Conservation (phyloP, 2,113 vertebrate species). For the Nanger granti region DNA sequence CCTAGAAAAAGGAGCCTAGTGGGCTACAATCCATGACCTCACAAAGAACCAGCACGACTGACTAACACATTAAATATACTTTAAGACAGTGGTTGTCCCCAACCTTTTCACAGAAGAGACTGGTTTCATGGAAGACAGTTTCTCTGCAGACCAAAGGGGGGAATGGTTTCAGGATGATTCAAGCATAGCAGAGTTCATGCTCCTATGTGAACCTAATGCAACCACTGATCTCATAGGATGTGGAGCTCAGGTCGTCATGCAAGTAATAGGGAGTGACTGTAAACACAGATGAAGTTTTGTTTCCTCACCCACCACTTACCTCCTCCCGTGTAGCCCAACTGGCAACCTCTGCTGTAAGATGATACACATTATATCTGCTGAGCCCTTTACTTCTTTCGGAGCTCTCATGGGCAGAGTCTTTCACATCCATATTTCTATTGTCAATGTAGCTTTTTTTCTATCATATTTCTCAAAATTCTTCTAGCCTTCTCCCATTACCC, state of each 20-base stretch:
- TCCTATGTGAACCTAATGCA: neutral
- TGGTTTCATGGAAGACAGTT: neutral
- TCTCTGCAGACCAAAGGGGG: accelerated
- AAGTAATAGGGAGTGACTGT: neutral
- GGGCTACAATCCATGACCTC: neutral
- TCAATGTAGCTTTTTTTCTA: neutral
- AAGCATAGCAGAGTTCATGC: neutral
- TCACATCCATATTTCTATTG: neutral
- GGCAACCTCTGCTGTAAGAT: neutral
- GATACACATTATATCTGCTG: neutral
- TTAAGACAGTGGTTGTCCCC: neutral
- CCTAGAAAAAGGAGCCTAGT: neutral
- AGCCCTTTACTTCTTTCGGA: neutral
- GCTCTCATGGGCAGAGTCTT: neutral
- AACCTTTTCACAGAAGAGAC: neutral
- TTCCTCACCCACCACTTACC: neutral
- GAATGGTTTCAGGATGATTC: neutral
- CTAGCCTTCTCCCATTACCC: neutral
- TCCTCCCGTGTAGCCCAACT: neutral
- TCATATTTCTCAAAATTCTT: neutral
- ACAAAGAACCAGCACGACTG: neutral
- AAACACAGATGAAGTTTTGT: neutral
- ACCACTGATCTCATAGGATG: neutral
- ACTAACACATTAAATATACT: neutral
- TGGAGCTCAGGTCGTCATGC: neutral